phyloP scores from a whole-genome alignment of 2,797 vertebrate species.

The Erethizon dorsatum region DNA sequence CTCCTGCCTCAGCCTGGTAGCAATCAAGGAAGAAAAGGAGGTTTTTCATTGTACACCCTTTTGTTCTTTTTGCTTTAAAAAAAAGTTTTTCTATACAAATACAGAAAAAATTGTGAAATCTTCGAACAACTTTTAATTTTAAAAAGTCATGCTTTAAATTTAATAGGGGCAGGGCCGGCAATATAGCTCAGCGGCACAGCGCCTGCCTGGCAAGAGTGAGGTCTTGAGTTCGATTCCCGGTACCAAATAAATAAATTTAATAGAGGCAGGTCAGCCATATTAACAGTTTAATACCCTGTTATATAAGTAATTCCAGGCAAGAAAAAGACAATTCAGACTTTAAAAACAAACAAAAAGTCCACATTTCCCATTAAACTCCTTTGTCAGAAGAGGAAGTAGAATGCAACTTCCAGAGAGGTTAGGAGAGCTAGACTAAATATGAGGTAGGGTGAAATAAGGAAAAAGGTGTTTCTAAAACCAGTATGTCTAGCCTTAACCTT shows the following conservation, averaged over 20 bases:
- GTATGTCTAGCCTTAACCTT: neutral
- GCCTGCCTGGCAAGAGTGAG: too few species aligned
- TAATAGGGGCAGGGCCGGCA: neutral
- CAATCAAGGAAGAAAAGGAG: neutral
- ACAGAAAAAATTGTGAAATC: slow-evolving; percentile 11
- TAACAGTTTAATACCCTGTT: slow-evolving; percentile 50
- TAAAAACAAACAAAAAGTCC: neutral
- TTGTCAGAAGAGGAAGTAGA: neutral
- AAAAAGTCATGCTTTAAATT: neutral
- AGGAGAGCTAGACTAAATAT: neutral
- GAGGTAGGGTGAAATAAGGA: neutral
- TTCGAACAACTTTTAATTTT: neutral
- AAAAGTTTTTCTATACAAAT: neutral
- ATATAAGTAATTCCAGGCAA: neutral
- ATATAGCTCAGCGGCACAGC: too few species aligned
- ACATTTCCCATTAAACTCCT: slow-evolving; percentile 30
- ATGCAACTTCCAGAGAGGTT: neutral
- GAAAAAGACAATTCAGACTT: neutral
- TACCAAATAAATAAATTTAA: neutral
- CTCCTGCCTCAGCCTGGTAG: neutral
- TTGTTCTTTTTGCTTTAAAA: neutral
- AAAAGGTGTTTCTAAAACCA: slow-evolving; percentile 20
- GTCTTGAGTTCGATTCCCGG: too few species aligned
- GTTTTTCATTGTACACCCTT: neutral
- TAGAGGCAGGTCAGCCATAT: neutral